These are phyloP conservation scores for Phrynocephalus forsythii DNA, from an alignment of 2,797 vertebrate genomes.

Conservation along the genomic window DNA sequence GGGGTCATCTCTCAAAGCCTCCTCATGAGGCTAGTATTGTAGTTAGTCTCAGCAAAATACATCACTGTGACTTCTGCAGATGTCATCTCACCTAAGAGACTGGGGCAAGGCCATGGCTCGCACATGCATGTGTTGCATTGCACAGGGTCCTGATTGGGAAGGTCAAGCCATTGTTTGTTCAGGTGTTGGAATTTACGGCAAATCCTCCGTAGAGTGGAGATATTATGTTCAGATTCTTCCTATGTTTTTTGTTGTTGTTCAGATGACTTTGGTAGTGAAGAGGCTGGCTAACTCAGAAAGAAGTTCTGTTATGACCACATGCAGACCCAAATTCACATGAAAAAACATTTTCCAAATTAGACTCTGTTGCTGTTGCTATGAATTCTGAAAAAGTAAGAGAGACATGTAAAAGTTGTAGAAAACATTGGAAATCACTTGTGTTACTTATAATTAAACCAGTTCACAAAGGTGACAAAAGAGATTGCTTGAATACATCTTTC, in stretches of 20 bases:
- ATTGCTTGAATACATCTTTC: background rate
- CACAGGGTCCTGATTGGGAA: background rate
- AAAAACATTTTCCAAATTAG: background rate
- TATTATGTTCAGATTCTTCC: background rate
- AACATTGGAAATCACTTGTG: background rate
- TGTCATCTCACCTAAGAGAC: background rate
- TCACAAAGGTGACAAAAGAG: background rate
- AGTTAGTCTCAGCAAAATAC: constrained; percentile 1
- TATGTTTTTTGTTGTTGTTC: no score
- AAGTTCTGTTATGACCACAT: background rate
- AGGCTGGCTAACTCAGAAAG: background rate
- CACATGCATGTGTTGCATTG: background rate
- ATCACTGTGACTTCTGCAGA: background rate
- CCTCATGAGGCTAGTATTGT: no score
- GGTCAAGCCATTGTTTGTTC: background rate
- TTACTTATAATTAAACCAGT: background rate
- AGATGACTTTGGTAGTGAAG: background rate
- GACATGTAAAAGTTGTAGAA: background rate
- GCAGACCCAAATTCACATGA: no score
- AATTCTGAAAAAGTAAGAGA: background rate
- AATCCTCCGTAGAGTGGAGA: background rate
- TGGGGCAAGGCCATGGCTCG: background rate
- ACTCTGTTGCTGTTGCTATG: background rate
- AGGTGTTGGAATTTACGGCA: background rate
- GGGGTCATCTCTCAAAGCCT: background rate